Evolutionary conservation across 2,113 vertebrate species (phyloP), one percentile per base, ranked within the genome.

Genomic region (Cichladusa arquata): DNA sequence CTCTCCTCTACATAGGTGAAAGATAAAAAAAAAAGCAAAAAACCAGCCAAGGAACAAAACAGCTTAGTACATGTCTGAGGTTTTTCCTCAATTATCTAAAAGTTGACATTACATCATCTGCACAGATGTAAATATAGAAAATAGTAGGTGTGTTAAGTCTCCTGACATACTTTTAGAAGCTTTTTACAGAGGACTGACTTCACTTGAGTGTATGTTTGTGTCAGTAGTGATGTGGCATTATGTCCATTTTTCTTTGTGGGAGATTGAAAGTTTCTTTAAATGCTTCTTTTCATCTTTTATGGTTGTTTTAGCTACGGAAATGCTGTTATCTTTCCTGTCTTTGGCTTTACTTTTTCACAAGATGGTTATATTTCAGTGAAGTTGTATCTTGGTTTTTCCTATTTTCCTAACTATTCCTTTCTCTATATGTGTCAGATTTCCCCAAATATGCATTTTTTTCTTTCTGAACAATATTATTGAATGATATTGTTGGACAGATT

Each of bases 111-210:
- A 74, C 80, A 53, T 96, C 91, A 95, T 91, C 81, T 87, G 36
- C 72, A 89, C 72, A 69, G 83, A 89, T 71, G 40, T 88, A 95
- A 95, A 91, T 95, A 87, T 89, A 91, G 94, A 95, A 95, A 86
- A 81, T 11, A 73, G 86, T 92, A 96, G 92, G 83, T 95, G 81
- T 91, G 61, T 82, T 95, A 87, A 50, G 76, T 51, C 70, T 81
- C 40, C 57, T 53, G 69, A 81, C 61, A 79, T 77, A 79, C 36
- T 95, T 94, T 77, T 62, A 54, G 73, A 88, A 77, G 54, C 26
- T 83, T 70, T 92, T 85, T 81, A 53, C 29, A 73, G 82, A 58
- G 34, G 34, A 58, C 53, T 90, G 19, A 71, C 48, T 82, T 74
- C 80, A 72, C 20, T 91, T 73, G 54, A 36, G 28, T 42, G 10